phyloP scores from a whole-genome alignment of 2,113 vertebrate genomes.

The Stictonetta naevosa region DNA sequence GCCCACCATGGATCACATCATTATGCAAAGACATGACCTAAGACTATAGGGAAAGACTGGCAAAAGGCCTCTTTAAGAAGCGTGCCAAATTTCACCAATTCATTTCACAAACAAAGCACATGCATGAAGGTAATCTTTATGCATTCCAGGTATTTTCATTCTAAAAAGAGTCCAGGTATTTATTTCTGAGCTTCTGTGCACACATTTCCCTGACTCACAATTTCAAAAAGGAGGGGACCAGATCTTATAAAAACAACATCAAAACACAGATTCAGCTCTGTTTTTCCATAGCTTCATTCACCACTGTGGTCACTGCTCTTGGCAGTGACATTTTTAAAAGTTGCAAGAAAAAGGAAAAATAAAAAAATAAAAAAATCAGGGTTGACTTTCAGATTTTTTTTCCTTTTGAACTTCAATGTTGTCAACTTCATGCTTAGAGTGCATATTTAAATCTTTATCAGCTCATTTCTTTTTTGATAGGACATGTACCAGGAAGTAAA shows the following conservation, averaged over 20 bases:
- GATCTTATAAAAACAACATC: neutral
- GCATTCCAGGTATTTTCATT: neutral
- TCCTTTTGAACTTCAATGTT: neutral
- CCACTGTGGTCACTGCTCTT: neutral
- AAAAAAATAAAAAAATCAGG: neutral
- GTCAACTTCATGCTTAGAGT: neutral
- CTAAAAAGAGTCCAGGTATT: neutral
- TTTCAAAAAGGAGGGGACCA: neutral
- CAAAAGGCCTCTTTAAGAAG: slow-evolving; percentile 1
- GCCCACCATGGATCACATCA: slow-evolving; percentile 35
- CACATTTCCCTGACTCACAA: neutral
- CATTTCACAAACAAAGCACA: neutral
- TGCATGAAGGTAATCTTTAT: neutral
- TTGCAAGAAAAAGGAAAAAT: neutral
- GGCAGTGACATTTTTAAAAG: slow-evolving; percentile 25
- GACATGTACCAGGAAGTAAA: neutral
- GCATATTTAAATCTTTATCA: neutral
- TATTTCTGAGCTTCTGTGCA: neutral
- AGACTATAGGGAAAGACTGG: slow-evolving; percentile 14
- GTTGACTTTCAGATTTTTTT: neutral
- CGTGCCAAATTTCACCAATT: neutral
- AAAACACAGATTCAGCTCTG: neutral
- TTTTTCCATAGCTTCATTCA: slow-evolving; percentile 42
- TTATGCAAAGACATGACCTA: slow-evolving; percentile 54
- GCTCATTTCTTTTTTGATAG: neutral